phyloP scores from a whole-genome alignment of 2,888 invertebrate species.

The Thumatha senex region DNA sequence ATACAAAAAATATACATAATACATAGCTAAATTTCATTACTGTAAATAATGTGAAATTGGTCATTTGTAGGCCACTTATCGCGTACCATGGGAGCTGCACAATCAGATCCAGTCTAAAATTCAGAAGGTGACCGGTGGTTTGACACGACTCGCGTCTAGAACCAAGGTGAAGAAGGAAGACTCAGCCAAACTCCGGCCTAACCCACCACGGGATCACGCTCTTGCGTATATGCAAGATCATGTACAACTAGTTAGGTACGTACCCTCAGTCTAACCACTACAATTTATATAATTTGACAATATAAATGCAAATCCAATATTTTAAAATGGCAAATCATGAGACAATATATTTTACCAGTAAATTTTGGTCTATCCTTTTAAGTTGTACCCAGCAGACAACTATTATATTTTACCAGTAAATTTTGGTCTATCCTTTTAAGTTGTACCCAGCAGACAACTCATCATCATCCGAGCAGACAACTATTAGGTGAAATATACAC shows the following conservation, averaged over 20 bases:
- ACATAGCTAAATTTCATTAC: no score
- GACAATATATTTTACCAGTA: no score
- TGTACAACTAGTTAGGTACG: conserved; percentile 88
- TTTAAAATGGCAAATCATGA: no score
- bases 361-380: no score
- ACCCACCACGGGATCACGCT: conserved; percentile 85
- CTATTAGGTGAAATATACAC: no score
- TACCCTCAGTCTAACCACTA: neutral
- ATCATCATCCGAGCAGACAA: no score
- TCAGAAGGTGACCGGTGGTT: conserved; percentile 95
- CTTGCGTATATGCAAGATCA: conserved; percentile 91
- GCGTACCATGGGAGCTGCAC: conserved; percentile 96
- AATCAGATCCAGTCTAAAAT: conserved; percentile 98
- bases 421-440: no score
- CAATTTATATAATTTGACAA: neutral
- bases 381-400: no score
- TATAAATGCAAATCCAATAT: no score
- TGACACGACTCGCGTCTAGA: conserved; percentile 94
- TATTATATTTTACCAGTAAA: no score
- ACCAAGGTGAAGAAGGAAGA: conserved; percentile 95
- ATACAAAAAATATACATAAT: no score
- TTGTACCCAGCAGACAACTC: no score
- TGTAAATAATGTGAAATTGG: neutral
- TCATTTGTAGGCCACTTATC: conserved; percentile 77
- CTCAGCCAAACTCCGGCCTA: conserved; percentile 85